Conservation (phyloP, 2,888 invertebrate species). For the Watsonalla cultraria region DNA sequence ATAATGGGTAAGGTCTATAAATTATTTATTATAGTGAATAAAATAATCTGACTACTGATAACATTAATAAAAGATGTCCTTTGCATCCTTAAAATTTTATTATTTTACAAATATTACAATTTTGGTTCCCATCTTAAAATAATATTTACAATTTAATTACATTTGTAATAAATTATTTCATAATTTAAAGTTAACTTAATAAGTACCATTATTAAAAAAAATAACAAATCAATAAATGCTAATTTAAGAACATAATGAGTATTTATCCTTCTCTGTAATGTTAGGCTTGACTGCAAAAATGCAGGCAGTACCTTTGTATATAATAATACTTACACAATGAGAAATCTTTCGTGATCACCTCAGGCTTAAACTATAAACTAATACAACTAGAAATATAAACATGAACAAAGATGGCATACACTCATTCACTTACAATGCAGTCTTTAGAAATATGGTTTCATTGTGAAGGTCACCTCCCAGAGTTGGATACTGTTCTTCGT, state of each 20-base stretch:
- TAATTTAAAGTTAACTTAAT: background rate
- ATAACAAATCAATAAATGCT: constrained; percentile 4
- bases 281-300: background rate
- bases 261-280: background rate
- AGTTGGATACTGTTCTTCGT: constrained; percentile 82
- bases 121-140: constrained; percentile 33
- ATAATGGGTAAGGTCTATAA: too few species aligned
- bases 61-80: background rate
- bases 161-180: constrained; percentile 19
- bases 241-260: background rate
- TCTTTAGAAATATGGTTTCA: constrained; percentile 33
- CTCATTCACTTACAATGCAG: constrained; percentile 35
- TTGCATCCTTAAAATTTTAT: background rate
- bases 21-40: too few species aligned
- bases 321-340: background rate
- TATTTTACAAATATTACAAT: constrained; percentile 18
- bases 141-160: constrained; percentile 28
- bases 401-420: constrained; percentile 2
- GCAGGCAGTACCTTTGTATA: background rate
- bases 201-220: background rate
- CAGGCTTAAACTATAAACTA: background rate
- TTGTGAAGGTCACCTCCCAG: constrained; percentile 57
- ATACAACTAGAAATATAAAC: background rate
- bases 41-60: too few species aligned
- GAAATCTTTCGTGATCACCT: background rate